Base-by-base conservation (phyloP, 92 coral and sea anemone species). In the Umimayanthus kanabou region DNA sequence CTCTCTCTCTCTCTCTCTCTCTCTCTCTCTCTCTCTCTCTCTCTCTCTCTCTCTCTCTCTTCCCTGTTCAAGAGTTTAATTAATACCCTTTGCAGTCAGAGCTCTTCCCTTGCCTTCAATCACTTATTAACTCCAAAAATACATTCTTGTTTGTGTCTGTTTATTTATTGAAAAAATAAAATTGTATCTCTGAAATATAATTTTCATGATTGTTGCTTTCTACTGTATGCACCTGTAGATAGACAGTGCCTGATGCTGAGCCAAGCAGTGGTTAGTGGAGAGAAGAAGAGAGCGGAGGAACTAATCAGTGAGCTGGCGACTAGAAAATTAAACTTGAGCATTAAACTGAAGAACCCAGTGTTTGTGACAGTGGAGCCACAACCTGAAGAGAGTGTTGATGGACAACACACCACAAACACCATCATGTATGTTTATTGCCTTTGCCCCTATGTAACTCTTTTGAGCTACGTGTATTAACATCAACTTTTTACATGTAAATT, bases 321-420 rank as follows among this genome's bases (percentile, higher is more conserved):
- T 15, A 89, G 93, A 69, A 92, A 89, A 79, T 81, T 94, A 64
- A 53, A 86, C 18, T 88, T 97, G 75, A 93, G 90, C 73, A 92
- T 97, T 74, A 93, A 91, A 67, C 80, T 90, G 55, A 94, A 95
- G 85, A 93, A 95, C 66, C 97, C 96, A 11, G 92, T 79, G 30
- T 85, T 87, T 50, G 82, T 93, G 1, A 81, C 99, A 37, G 89
- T 90, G 64, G 93, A 89, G 61, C 55, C 85, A 22, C 47, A 22
- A 15, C 28, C 87, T 83, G 87, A 83, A 33, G 61, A 43, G n/a
- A 9, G 26, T 30, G 25, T 43, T 11, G 66, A 70, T 67, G 87
- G 77, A 25, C 66, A 83, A 25, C 77, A 69, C 7, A 14, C 57
- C 1, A 15, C 53, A 33, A 58, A 39, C 74, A 23, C 87, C 20